phyloP scores from a whole-genome alignment of 1,140 invertebrate genomes.

The Cecropterus lyciades region DNA sequence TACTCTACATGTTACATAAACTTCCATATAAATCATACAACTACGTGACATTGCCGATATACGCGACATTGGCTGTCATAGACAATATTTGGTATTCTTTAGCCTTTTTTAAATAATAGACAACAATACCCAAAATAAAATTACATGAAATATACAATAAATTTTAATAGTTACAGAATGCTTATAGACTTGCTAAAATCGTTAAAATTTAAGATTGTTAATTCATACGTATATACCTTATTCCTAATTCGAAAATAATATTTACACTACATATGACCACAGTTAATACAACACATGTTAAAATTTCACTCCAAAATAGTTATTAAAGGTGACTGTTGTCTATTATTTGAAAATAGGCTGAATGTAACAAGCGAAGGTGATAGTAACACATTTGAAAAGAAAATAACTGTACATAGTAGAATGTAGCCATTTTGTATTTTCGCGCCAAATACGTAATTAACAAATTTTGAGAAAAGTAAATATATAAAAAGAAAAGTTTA shows the following conservation, averaged over 20 bases:
- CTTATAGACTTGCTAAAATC: too few species aligned
- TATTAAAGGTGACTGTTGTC: conserved; percentile 12
- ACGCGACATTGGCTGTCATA: conserved; percentile 49
- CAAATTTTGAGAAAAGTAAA: too few species aligned
- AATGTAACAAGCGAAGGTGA: conserved; percentile 22
- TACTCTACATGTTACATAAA: conserved; percentile 80
- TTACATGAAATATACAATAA: neutral
- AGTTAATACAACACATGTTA: conserved; percentile 16
- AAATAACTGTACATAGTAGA: conserved; percentile 5
- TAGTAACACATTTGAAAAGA: conserved; percentile 22
- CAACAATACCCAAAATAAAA: conserved; percentile 16
- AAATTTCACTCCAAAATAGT: conserved; percentile 2
- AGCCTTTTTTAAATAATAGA: conserved; percentile 31
- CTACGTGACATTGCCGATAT: conserved; percentile 57
- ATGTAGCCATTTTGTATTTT: conserved; percentile 22
- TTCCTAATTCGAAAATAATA: neutral
- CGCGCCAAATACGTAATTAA: too few species aligned
- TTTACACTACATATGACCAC: neutral
- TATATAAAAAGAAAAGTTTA: too few species aligned
- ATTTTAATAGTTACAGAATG: neutral
- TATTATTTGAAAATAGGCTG: conserved; percentile 23
- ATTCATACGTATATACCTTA: neutral
- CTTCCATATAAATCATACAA: conserved; percentile 68
- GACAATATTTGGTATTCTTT: conserved; percentile 51
- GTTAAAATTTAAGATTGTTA: too few species aligned